These are phyloP conservation scores for Chelon labrosus DNA, from an alignment of 2,797 vertebrate species.

Conservation along the genomic window DNA sequence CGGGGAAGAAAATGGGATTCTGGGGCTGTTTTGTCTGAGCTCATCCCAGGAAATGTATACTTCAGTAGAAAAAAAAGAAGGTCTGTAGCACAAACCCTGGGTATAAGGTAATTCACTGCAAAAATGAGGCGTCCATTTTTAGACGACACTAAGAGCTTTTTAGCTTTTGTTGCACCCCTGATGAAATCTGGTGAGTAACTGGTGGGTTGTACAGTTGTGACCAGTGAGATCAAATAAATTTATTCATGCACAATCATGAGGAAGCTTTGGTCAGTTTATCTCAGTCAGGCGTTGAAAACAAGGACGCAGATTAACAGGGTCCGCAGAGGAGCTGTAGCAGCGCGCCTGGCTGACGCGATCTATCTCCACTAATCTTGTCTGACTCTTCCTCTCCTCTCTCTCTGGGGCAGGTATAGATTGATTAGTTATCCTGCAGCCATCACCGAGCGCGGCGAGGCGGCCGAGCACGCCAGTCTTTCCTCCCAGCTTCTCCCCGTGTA, in stretches of 20 bases:
- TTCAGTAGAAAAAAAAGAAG: constrained; percentile 5
- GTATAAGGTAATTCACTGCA: too few species aligned
- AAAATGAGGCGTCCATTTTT: too few species aligned
- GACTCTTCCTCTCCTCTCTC: constrained; percentile 28
- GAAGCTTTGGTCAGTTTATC: constrained; percentile 6
- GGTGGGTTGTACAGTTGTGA: constrained; percentile 11
- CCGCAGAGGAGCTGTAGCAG: constrained; percentile 40
- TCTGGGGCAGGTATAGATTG: constrained; percentile 70
- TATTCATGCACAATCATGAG: not conserved
- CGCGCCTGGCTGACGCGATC: constrained; percentile 48
- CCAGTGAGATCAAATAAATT: constrained; percentile 23
- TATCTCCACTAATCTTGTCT: constrained; percentile 62
- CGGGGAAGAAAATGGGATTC: constrained; percentile 56
- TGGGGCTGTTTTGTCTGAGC: constrained; percentile 55
- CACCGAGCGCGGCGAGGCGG: constrained; percentile 47
- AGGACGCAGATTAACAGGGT: constrained; percentile 39
- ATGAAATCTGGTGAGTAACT: constrained; percentile 29
- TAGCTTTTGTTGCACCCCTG: constrained; percentile 9
- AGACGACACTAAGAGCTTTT: too few species aligned
- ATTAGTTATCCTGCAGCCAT: constrained; percentile 78
- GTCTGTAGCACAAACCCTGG: constrained; percentile 7
- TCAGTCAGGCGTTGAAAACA: constrained; percentile 12
- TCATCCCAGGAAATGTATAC: constrained; percentile 44
- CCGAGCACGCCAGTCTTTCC: constrained; percentile 22
- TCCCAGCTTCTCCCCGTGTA: constrained; percentile 29